Evolutionary conservation across 2,797 vertebrate genomes (phyloP).

Genomic region (Telmatherina bonti): DNA sequence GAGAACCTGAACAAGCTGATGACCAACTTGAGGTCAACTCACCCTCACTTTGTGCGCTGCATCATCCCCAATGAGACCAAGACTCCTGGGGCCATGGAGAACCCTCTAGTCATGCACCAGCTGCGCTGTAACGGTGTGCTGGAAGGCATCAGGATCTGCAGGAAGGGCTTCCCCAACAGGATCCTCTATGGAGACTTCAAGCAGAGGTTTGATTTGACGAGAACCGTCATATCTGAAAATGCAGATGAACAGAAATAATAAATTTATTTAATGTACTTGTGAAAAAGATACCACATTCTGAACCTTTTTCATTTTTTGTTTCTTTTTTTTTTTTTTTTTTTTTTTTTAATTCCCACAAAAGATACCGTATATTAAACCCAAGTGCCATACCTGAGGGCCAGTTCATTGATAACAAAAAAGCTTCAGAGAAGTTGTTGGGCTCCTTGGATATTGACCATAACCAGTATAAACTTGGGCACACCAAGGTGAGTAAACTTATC

Average conservation of each 20-base stretch:
- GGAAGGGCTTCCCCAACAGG: slow-evolving; percentile 94
- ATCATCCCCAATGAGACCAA: slow-evolving; percentile 90
- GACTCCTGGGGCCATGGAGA: slow-evolving; percentile 88
- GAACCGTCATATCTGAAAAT: too few relatives aligned
- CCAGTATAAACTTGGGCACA: slow-evolving; percentile 88
- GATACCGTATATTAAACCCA: slow-evolving; percentile 89
- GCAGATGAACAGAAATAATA: too few relatives aligned
- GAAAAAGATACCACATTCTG: too few relatives aligned
- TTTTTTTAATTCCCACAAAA: slow-evolving; percentile 43
- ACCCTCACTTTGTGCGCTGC: slow-evolving; percentile 90
- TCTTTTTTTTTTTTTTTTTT: too few relatives aligned
- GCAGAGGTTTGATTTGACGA: too few relatives aligned
- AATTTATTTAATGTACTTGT: too few relatives aligned
- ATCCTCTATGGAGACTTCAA: slow-evolving; percentile 83
- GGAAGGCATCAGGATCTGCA: slow-evolving; percentile 94
- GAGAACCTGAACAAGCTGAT: slow-evolving; percentile 92
- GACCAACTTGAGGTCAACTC: slow-evolving; percentile 88
- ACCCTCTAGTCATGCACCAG: slow-evolving; percentile 91
- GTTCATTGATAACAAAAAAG: slow-evolving; percentile 86
- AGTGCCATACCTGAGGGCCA: slow-evolving; percentile 86
- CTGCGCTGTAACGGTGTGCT: slow-evolving; percentile 90
- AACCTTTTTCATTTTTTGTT: too few relatives aligned
- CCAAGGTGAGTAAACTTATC: slow-evolving; percentile 73
- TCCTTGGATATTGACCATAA: slow-evolving; percentile 87
- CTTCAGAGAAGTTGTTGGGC: slow-evolving; percentile 85